Evolutionary conservation across 1,140 invertebrate genomes (phyloP), one percentile per base, ranked within the genome.

Genomic region (Zophobas morio): DNA sequence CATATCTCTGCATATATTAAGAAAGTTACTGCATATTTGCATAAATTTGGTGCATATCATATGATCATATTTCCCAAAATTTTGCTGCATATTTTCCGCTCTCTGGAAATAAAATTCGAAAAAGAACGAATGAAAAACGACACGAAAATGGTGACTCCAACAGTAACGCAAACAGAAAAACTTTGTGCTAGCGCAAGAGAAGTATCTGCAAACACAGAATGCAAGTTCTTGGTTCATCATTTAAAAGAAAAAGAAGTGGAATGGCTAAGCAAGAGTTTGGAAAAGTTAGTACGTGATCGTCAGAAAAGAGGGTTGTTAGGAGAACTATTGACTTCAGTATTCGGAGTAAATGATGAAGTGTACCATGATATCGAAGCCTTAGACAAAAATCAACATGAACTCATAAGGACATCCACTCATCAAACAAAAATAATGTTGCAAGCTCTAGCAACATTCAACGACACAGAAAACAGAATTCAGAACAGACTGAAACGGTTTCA

Each of bases 261-360:
- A 20, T 34, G 32, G 42, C 35, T 75, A 1, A 46, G 51, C 1
- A 75, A 66, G 49, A 40, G 54, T 54, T 39, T 57, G 40, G n/a
- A 39, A 37, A 42, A 20, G 6, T 5, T 35, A 2, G 36, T 6
- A 1, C 6, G 32, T 3, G 33, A n/a, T 42, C 8, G 51, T 5
- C 6, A 2, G n/a, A 75, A 66, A 75, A 37, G 74, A 70, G 75
- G 57, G 53, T 3, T 76, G 49, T 35, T 51, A n/a, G 75, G 75
- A 6, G 39, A 49, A 40, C 1, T 74, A 1, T 32, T 74, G n/a
- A 63, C 54, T 4, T 66, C 54, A 20, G 1, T 75, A 1, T 75
- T 75, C 36, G 74, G 74, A 35, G 74, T 75, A 8, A 75, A 75
- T n/a, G 74, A 75, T 8, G 74, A 75, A 71, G 75, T 76, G 5